phyloP scores from a whole-genome alignment of 1,140 invertebrate genomes.

The Ostrea denselamellosa region DNA sequence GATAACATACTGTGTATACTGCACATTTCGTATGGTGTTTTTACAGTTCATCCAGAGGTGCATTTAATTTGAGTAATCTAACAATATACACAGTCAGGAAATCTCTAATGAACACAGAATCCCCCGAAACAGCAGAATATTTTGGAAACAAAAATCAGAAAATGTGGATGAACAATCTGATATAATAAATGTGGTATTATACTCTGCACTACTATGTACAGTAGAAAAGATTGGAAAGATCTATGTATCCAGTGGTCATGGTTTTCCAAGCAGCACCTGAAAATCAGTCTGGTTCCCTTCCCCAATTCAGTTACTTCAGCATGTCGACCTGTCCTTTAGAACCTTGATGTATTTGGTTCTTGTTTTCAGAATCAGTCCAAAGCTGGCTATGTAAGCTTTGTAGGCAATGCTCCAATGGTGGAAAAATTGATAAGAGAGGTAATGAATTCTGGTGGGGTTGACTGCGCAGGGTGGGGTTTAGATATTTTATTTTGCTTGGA shows the following conservation, averaged over 20 bases:
- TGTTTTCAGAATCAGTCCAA: slow-evolving; percentile 33
- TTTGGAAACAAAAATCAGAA: too few species aligned
- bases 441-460: background rate
- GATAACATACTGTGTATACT: too few species aligned
- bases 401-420: slow-evolving; percentile 42
- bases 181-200: too few species aligned
- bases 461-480: background rate
- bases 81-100: too few species aligned
- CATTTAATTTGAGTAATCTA: too few species aligned
- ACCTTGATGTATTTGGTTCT: background rate
- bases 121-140: too few species aligned
- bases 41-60: too few species aligned
- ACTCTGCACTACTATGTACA: too few species aligned
- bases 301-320: background rate
- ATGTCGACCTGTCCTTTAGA: background rate
- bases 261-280: background rate
- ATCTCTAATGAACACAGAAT: too few species aligned
- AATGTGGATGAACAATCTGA: too few species aligned
- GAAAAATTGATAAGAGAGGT: slow-evolving; percentile 40
- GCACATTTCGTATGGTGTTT: too few species aligned
- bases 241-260: background rate
- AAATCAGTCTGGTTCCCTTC: background rate
- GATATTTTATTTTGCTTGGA: background rate
- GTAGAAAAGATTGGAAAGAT: background rate
- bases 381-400: slow-evolving; percentile 29